Percentiles rank a stretch among this genome's conserved stretches.
These are phyloP conservation scores for Ochotona curzoniae DNA, from an alignment of 2,113 vertebrate genomes.

Conservation along the genomic window DNA sequence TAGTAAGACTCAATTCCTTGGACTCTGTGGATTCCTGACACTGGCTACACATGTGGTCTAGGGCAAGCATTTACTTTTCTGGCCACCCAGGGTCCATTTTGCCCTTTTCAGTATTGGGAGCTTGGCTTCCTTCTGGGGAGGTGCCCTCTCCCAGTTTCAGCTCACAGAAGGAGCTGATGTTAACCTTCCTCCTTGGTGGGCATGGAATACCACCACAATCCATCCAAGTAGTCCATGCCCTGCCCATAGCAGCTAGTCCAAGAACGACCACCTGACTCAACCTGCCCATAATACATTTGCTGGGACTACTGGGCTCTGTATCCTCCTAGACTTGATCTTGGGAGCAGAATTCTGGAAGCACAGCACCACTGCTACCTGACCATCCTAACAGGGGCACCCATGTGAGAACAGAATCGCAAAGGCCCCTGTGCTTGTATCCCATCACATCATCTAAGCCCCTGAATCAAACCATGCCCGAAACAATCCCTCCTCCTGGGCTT, in stretches of 20 bases:
- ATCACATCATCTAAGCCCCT: background rate
- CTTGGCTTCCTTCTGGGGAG: background rate
- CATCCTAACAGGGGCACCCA: background rate
- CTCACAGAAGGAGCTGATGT: background rate
- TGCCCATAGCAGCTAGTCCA: background rate
- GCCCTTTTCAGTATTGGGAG: background rate
- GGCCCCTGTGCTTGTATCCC: background rate
- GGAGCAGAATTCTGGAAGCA: background rate
- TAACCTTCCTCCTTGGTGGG: background rate
- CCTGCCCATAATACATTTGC: background rate
- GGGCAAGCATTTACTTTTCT: background rate
- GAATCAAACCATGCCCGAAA: constrained; percentile 39
- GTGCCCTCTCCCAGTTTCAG: background rate
- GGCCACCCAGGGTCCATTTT: background rate
- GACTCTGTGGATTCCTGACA: background rate
- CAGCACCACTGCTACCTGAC: background rate
- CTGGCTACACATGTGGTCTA: background rate
- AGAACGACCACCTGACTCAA: background rate
- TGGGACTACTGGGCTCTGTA: background rate
- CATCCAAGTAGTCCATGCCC: background rate
- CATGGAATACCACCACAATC: background rate
- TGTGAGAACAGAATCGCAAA: background rate
- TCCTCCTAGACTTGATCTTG: background rate
- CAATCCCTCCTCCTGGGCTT: background rate
- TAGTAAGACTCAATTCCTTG: background rate